Conservation (phyloP, 2,888 invertebrate species). For the Noctua comes region DNA sequence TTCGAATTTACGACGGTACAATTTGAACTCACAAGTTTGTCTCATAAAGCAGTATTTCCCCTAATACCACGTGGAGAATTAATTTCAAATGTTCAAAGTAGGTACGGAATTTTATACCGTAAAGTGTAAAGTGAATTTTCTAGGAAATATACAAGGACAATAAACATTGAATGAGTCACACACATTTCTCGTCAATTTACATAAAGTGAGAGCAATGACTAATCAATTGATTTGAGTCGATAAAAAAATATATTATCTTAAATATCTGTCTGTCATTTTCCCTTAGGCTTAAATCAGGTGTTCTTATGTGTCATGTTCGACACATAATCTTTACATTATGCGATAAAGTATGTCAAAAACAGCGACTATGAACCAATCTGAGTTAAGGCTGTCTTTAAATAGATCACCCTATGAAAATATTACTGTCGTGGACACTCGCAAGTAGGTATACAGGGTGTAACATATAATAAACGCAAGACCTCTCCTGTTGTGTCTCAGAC, state of each 20-base stretch:
- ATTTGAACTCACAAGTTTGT: neutral
- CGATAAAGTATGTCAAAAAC: conserved; percentile 3
- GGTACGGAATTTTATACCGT: neutral
- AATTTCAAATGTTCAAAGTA: neutral
- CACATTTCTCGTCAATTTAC: neutral
- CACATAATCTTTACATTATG: no score
- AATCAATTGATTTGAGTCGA: conserved; percentile 26
- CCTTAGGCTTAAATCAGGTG: neutral
- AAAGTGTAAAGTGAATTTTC: neutral
- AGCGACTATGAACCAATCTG: neutral
- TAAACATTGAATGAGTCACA: neutral
- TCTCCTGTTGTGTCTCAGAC: neutral
- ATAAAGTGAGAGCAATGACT: conserved; percentile 4
- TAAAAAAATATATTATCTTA: conserved; percentile 9
- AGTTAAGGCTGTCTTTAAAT: neutral
- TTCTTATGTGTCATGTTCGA: neutral
- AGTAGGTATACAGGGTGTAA: neutral
- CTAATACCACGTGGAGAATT: neutral
- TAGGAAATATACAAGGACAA: conserved; percentile 1
- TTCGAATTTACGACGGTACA: neutral
- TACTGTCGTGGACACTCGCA: neutral
- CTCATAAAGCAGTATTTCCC: neutral
- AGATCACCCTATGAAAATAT: neutral
- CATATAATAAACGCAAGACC: neutral
- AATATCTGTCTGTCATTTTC: neutral